Evolutionary conservation across 2,113 vertebrate genomes (phyloP), one percentile per base, ranked within the genome.

Genomic region (Lophius piscatorius): DNA sequence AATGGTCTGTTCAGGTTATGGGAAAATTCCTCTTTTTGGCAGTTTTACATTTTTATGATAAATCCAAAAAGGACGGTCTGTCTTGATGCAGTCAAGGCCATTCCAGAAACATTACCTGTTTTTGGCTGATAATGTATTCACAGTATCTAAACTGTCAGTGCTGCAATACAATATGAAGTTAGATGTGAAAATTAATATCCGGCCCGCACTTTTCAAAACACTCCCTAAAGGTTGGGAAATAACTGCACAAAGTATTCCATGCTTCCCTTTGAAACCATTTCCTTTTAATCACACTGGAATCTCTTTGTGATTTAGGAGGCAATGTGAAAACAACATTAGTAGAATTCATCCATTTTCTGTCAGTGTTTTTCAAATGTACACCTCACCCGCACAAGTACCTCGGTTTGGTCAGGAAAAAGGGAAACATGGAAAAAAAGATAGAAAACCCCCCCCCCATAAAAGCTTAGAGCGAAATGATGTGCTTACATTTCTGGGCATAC

Each of bases 381-480:
- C 3, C n/a, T 20, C 20, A 17, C 28, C 28, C 1, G 2, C 6
- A 50, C 5, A 10, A 12, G 17, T n/a, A 6, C 38, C 55, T 59
- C 17, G 40, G 8, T 31, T 35, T 42, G 20, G 62, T 10, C 10
- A 21, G 2, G 17, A 11, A 28, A 18, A 16, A 22, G 6, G 40
- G 12, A 20, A 33, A 13, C 4, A 14, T 16, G 22, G 6, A 49
- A 26, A 49, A n/a, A n/a, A n/a, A n/a, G n/a, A n/a, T n/a, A n/a
- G n/a, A n/a, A n/a, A n/a, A n/a, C n/a, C n/a, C n/a, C n/a, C n/a
- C n/a, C n/a, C n/a, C n/a, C n/a, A 60, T 9, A 39, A 2, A 5
- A 11, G 31, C 51, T 45, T 18, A 35, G 23, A 57, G 42, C 28
- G 36, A 51, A 69, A 60, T 35, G 39, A 31, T 34, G 31, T 34